phyloP scores from a whole-genome alignment of 2,113 vertebrate genomes.

The Lontra canadensis region DNA sequence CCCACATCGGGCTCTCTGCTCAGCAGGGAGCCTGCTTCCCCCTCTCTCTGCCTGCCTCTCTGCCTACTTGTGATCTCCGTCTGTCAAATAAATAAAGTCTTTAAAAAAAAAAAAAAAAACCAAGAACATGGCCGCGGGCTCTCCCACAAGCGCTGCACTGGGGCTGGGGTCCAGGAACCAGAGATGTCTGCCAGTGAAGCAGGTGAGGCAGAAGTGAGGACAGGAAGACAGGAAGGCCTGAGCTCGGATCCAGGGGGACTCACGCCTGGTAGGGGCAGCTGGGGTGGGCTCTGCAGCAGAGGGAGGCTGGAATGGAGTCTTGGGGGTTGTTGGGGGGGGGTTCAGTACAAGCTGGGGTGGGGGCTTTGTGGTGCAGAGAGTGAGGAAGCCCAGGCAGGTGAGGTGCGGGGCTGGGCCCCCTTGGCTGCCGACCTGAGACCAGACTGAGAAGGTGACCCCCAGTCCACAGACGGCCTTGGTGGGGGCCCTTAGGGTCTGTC shows the following conservation, averaged over 20 bases:
- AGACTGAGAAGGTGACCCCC: not conserved
- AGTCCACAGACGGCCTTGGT: rapidly evolving
- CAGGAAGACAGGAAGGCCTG: rapidly evolving
- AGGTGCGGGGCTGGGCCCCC: not conserved
- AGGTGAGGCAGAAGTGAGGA: not conserved
- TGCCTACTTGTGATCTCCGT: no score
- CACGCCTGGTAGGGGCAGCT: not conserved
- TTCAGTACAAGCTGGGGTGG: no score
- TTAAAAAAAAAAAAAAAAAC: no score
- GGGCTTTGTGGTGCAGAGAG: no score
- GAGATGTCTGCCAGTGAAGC: rapidly evolving
- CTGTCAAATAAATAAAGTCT: no score
- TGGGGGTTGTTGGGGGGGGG: rapidly evolving
- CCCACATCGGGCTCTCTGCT: no score
- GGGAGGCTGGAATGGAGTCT: not conserved
- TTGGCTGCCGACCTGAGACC: not conserved
- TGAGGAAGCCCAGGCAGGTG: not conserved
- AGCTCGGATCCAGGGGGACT: not conserved
- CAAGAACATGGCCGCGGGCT: rapidly evolving
- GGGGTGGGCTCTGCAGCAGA: not conserved
- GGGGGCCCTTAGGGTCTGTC: not conserved
- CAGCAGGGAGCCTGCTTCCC: no score
- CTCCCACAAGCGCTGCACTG: rapidly evolving
- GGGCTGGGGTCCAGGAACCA: not conserved
- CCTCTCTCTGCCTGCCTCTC: no score